These are phyloP conservation scores for Danaus chrysippus DNA, from an alignment of 2,888 invertebrate species.

Conservation along the genomic window DNA sequence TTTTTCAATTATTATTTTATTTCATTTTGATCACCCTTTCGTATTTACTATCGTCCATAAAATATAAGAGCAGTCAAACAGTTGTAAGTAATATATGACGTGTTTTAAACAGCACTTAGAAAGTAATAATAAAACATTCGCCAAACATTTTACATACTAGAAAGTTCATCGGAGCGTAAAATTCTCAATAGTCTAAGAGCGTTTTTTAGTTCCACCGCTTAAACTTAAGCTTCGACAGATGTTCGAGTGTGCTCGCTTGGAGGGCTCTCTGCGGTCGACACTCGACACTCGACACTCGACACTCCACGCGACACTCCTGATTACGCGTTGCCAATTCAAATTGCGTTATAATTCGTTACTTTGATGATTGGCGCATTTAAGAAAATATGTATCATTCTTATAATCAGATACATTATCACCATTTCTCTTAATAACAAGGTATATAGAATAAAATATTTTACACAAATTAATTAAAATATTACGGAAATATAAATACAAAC, in stretches of 20 bases:
- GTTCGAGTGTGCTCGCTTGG: constrained; percentile 55
- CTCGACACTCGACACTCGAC: constrained; percentile 43
- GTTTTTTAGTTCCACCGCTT: constrained; percentile 30
- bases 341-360: constrained; percentile 14
- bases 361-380: neutral
- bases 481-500: no score
- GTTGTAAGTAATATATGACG: neutral
- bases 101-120: neutral
- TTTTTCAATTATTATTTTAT: no score
- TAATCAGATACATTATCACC: neutral
- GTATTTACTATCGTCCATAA: no score
- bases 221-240: constrained; percentile 55
- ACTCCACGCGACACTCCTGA: constrained; percentile 30
- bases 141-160: constrained; percentile 15
- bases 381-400: neutral
- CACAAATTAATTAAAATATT: no score
- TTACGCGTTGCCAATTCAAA: constrained; percentile 23
- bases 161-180: constrained; percentile 27
- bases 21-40: no score
- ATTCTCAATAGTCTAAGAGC: constrained; percentile 27
- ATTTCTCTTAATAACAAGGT: no score
- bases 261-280: constrained; percentile 50
- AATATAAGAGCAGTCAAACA: no score
- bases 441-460: no score
- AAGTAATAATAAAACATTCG: neutral